These are phyloP conservation scores for Apogon talboti DNA, from an alignment of 2,797 vertebrate species.

Conservation along the genomic window DNA sequence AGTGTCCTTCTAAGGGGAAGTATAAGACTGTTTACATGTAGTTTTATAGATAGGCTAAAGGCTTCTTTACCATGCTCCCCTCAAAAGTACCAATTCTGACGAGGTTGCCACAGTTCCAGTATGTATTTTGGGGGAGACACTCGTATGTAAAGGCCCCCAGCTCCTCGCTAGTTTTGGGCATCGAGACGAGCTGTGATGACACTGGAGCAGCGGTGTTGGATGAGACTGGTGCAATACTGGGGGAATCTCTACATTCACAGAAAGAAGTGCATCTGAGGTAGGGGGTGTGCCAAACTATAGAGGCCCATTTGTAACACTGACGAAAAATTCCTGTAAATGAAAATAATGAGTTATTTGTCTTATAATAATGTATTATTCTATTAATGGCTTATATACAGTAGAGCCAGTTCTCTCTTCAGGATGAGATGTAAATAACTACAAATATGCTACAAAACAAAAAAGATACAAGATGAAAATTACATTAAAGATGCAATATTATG, in stretches of 20 bases:
- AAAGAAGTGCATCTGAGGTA: conserved; percentile 91
- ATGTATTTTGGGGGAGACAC: background rate
- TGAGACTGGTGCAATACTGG: conserved; percentile 87
- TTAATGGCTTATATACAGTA: too few species aligned
- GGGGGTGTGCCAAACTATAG: too few species aligned
- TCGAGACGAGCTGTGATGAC: conserved; percentile 97
- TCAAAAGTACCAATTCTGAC: background rate
- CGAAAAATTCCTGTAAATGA: too few species aligned
- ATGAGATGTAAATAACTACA: too few species aligned
- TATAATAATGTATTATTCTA: too few species aligned
- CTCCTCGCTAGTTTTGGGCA: conserved; percentile 88
- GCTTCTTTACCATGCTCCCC: conserved; percentile 46
- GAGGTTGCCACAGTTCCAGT: conserved; percentile 16
- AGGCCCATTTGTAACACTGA: too few species aligned
- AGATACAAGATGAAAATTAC: too few species aligned
- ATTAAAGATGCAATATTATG: too few species aligned
- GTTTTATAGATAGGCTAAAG: background rate
- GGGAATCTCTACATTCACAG: conserved; percentile 92
- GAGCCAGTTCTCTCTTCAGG: too few species aligned
- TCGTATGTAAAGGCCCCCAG: background rate
- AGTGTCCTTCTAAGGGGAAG: background rate
- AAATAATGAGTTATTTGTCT: too few species aligned
- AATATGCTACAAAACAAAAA: too few species aligned
- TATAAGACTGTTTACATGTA: background rate
- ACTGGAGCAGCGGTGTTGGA: conserved; percentile 95